Evolutionary conservation across 2,888 invertebrate genomes (phyloP).

Genomic region (Tetranychus truncatus): DNA sequence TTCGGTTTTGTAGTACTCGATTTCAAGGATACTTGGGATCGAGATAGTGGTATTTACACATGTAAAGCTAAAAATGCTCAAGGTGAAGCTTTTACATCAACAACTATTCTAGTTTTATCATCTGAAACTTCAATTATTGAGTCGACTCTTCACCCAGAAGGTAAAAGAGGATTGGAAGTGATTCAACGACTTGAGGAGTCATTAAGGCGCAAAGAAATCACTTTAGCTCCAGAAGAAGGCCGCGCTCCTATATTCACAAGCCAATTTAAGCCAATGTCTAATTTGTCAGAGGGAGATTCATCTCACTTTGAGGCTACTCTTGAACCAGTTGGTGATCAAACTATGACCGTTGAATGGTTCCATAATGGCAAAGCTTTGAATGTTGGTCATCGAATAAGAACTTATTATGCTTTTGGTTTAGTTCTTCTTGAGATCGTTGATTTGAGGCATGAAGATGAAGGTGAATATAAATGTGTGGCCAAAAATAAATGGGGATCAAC

Average conservation of each 20-base stretch:
- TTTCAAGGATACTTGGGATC: conserved; percentile 73
- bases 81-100: conserved; percentile 76
- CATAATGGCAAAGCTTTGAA: conserved; percentile 46
- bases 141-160: conserved; percentile 65
- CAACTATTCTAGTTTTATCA: conserved; percentile 65
- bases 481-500: conserved; percentile 53
- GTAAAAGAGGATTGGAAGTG: conserved; percentile 66
- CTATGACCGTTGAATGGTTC: conserved; percentile 78
- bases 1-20: conserved; percentile 75
- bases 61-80: conserved; percentile 75
- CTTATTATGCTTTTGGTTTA: conserved; percentile 92
- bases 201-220: not conserved
- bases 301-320: conserved; percentile 83
- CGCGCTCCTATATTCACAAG: conserved; percentile 6
- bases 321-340: conserved; percentile 79
- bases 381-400: conserved; percentile 62
- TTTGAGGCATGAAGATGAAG: conserved; percentile 72
- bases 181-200: conserved; percentile 63
- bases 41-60: conserved; percentile 73
- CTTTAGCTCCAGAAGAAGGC: not conserved
- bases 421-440: conserved; percentile 87
- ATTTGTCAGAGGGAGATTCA: conserved; percentile 49
- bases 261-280: conserved; percentile 32
- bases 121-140: conserved; percentile 44
- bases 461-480: conserved; percentile 87